Percentiles rank a stretch among this genome's conserved stretches.
These are phyloP conservation scores for Nemopilema nomurai DNA, from an alignment of 30 jellyfish, hydroid and myxozoan species.

Conservation along the genomic window DNA sequence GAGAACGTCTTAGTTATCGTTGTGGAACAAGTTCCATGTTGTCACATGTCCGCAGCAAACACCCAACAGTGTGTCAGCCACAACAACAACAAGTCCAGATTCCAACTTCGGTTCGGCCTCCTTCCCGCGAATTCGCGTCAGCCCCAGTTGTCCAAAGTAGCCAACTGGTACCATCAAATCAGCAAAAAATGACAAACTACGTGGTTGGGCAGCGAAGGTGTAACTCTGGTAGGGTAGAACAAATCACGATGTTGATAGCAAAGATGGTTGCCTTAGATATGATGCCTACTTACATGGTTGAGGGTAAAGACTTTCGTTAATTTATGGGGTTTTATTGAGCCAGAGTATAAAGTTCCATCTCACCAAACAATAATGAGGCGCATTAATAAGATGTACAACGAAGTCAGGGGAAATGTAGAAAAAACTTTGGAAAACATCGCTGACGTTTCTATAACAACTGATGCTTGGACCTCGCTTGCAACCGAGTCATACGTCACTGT, in stretches of 20 bases:
- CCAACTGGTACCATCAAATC: not conserved
- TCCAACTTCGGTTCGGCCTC: constrained; percentile 9
- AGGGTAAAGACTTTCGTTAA: constrained; percentile 53
- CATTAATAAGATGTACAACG: constrained; percentile 43
- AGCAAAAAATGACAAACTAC: constrained; percentile 47
- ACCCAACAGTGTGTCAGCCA: constrained; percentile 6
- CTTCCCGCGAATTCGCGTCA: constrained; percentile 18
- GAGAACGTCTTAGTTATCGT: constrained; percentile 19
- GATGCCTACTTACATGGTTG: constrained; percentile 65
- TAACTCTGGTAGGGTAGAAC: constrained; percentile 37
- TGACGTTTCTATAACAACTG: constrained; percentile 56
- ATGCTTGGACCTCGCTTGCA: constrained; percentile 62
- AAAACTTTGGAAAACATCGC: constrained; percentile 21
- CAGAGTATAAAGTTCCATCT: constrained; percentile 55
- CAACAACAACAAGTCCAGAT: constrained; percentile 7
- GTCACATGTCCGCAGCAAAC: constrained; percentile 40
- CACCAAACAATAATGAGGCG: constrained; percentile 51
- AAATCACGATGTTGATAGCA: constrained; percentile 28
- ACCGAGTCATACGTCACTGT: constrained; percentile 63
- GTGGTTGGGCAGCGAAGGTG: constrained; percentile 39
- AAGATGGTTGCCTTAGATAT: constrained; percentile 65
- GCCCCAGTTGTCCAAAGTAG: constrained; percentile 13
- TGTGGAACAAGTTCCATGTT: constrained; percentile 62
- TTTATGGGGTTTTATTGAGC: constrained; percentile 43
- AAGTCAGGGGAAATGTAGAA: constrained; percentile 23